phyloP scores from a whole-genome alignment of 2,888 invertebrate species.

The Salpingus planirostris region DNA sequence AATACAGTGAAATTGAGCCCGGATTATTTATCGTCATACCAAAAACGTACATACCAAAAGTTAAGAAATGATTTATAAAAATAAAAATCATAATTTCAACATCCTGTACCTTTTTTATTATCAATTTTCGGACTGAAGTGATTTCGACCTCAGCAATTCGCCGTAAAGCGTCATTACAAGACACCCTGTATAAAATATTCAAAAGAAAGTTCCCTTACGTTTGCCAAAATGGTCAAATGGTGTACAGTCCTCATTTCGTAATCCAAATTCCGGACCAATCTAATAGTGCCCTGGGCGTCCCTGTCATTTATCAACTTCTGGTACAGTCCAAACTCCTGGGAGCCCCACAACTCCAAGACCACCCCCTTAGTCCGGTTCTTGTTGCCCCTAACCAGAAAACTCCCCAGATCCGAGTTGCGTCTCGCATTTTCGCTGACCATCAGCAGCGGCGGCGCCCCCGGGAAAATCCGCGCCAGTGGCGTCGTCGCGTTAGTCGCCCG shows the following conservation, averaged over 20 bases:
- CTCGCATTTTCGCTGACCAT: conserved; percentile 37
- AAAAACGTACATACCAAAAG: too few species aligned
- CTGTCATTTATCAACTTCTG: conserved; percentile 66
- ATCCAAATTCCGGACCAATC: conserved; percentile 69
- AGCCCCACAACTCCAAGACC: conserved; percentile 76
- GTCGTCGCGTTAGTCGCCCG: conserved; percentile 74
- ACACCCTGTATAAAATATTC: too few species aligned
- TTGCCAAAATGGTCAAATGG: conserved; percentile 75
- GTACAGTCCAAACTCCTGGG: conserved; percentile 67
- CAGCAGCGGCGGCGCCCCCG: conserved; percentile 51
- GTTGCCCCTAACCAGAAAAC: conserved; percentile 72
- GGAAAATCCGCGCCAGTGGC: conserved; percentile 73
- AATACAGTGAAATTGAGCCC: too few species aligned
- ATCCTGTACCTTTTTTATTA: too few species aligned
- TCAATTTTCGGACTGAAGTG: too few species aligned
- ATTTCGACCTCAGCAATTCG: too few species aligned
- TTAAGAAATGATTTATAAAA: too few species aligned
- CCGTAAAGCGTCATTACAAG: too few species aligned
- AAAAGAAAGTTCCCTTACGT: conserved; percentile 58
- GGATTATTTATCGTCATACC: too few species aligned
- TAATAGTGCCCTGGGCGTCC: conserved; percentile 72
- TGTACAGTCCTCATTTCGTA: conserved; percentile 86
- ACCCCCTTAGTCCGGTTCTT: conserved; percentile 68
- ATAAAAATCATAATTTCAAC: too few species aligned
- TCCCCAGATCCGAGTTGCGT: conserved; percentile 72